phyloP scores from a whole-genome alignment of 92 coral and sea anemone species.

The Chrysogorgia sp. region DNA sequence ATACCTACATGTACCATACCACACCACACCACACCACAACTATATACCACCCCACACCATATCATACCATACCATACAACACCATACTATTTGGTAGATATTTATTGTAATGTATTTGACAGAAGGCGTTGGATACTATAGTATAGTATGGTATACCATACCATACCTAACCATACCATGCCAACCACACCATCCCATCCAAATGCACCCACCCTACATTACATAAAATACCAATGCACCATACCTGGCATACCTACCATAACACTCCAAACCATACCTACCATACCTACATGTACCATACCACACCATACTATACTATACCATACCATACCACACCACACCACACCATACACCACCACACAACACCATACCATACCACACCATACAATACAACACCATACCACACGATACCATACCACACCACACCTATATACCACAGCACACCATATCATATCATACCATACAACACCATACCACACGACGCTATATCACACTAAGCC shows the following conservation, averaged over 20 bases:
- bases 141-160: neutral
- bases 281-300: neutral
- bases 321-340: slow-evolving; percentile 30
- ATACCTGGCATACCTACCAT: too few relatives aligned
- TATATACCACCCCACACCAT: slow-evolving; percentile 26
- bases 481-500: neutral
- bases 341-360: slow-evolving; percentile 22
- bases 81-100: too few relatives aligned
- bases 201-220: neutral
- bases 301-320: slow-evolving; percentile 15
- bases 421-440: neutral
- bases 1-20: too few relatives aligned
- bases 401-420: slow-evolving; percentile 9
- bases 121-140: neutral
- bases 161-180: slow-evolving; percentile 20
- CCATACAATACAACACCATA: neutral
- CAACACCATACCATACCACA: neutral
- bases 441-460: neutral
- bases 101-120: neutral
- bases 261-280: too few relatives aligned
- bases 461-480: neutral
- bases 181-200: slow-evolving; percentile 18
- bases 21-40: slow-evolving; percentile 29
- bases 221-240: neutral
- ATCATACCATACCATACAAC: slow-evolving; percentile 4